phyloP scores from a whole-genome alignment of 1,140 invertebrate species.

The Pollicipes pollicipes region DNA sequence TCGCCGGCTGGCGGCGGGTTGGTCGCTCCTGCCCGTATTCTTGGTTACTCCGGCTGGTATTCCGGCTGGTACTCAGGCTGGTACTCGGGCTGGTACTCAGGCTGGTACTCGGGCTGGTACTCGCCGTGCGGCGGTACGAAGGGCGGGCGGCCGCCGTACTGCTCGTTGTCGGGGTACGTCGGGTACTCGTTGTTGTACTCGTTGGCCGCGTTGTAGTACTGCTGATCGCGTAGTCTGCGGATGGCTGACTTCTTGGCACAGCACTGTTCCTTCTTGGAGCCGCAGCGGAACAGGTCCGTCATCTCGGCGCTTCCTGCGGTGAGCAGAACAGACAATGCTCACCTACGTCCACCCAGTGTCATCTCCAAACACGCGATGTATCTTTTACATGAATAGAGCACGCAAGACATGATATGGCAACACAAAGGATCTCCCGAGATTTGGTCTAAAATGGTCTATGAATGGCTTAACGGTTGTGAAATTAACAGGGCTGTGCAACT shows the following conservation, averaged over 20 bases:
- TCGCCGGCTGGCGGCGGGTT: not conserved
- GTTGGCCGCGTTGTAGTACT: slow-evolving; percentile 1
- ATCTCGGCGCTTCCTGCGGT: slow-evolving; percentile 72
- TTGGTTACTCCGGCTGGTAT: not conserved
- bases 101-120: not conserved
- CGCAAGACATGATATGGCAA: too few species aligned
- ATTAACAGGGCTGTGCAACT: too few species aligned
- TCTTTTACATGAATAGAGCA: too few species aligned
- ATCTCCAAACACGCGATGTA: too few species aligned
- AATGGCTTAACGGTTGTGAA: too few species aligned
- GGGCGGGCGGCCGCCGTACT: not conserved
- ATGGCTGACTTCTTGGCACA: slow-evolving; percentile 66
- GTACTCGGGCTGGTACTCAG: not conserved
- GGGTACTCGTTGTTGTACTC: slow-evolving; percentile 4
- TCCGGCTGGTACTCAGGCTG: too few species aligned
- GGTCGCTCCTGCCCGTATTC: too few species aligned
- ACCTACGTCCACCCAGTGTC: too few species aligned
- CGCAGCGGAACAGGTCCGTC: slow-evolving; percentile 68
- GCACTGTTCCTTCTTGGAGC: slow-evolving; percentile 59
- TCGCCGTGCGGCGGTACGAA: not conserved
- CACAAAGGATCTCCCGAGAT: too few species aligned
- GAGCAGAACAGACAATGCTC: too few species aligned
- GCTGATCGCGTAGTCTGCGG: slow-evolving; percentile 5
- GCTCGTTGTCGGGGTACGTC: not conserved
- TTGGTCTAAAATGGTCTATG: too few species aligned